Evolutionary conservation across 2,888 invertebrate genomes (phyloP).

Genomic region (Nipponacmea schrenckii): DNA sequence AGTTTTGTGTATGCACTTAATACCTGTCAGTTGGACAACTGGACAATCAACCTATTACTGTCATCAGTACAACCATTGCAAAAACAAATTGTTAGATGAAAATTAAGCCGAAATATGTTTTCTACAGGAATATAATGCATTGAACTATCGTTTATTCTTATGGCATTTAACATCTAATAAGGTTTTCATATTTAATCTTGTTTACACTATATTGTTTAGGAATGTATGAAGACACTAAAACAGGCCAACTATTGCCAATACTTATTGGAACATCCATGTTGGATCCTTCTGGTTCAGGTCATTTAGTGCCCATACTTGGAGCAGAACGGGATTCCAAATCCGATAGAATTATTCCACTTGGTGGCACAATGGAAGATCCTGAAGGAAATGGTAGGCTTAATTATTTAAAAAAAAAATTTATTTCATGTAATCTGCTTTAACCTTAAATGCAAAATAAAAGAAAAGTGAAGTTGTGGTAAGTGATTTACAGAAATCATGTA

Average conservation of each 20-base stretch:
- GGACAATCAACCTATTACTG: no score
- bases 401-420: no score
- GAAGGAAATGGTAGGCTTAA: slow-evolving; percentile 56
- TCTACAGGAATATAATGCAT: no score
- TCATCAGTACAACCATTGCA: no score
- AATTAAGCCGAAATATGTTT: no score
- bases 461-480: not conserved
- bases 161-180: no score
- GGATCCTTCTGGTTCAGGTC: slow-evolving; percentile 57
- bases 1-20: no score
- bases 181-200: not conserved
- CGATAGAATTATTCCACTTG: slow-evolving; percentile 58
- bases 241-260: slow-evolving; percentile 64
- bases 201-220: slow-evolving; percentile 39
- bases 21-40: no score
- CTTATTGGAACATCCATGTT: slow-evolving; percentile 62
- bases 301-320: slow-evolving; percentile 63
- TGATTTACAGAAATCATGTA: not conserved
- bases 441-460: no score
- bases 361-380: slow-evolving; percentile 65
- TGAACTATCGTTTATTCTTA: no score
- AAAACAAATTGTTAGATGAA: no score
- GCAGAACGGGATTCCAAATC: slow-evolving; percentile 51
- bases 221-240: slow-evolving; percentile 62
- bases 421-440: no score